A percentile compares a stretch with the other conserved stretches of the same genome.
Evolutionary conservation across 2,113 vertebrate species (phyloP).

Genomic region (Leuciscus idus): DNA sequence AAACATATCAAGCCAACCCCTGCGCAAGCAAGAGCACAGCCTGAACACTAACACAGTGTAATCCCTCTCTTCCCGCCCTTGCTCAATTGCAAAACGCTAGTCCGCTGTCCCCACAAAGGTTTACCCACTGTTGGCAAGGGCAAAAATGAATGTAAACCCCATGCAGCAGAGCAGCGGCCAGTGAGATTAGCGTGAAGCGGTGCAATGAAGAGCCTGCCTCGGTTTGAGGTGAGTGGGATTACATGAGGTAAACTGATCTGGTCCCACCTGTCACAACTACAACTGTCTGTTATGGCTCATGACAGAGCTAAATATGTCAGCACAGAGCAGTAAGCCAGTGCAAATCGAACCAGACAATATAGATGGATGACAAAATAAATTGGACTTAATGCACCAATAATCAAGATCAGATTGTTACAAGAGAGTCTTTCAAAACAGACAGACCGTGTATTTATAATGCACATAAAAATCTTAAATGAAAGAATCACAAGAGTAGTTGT

Average conservation of each 20-base stretch:
- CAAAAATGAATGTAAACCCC: conserved; percentile 35
- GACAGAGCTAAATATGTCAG: conserved; percentile 41
- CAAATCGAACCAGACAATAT: background rate
- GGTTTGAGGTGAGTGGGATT: conserved; percentile 63
- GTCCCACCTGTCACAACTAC: conserved; percentile 55
- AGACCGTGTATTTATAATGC: background rate
- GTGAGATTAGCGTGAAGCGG: conserved; percentile 54
- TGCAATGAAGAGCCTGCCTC: conserved; percentile 53
- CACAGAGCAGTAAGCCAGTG: background rate
- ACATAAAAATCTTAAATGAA: conserved; percentile 1
- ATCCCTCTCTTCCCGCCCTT: conserved; percentile 18
- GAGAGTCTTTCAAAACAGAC: background rate
- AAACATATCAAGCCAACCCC: background rate
- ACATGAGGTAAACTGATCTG: conserved; percentile 58
- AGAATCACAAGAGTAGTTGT: background rate
- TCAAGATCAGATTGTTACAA: background rate
- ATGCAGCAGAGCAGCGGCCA: conserved; percentile 33
- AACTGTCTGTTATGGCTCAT: conserved; percentile 34
- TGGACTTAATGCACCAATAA: background rate
- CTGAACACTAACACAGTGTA: conserved; percentile 26
- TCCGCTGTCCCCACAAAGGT: conserved; percentile 26
- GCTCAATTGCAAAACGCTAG: conserved; percentile 33
- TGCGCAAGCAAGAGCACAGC: conserved; percentile 4
- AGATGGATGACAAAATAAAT: background rate
- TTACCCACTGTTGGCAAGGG: conserved; percentile 40